phyloP scores from a whole-genome alignment of 1,140 invertebrate genomes.

The Nasonia vitripennis region DNA sequence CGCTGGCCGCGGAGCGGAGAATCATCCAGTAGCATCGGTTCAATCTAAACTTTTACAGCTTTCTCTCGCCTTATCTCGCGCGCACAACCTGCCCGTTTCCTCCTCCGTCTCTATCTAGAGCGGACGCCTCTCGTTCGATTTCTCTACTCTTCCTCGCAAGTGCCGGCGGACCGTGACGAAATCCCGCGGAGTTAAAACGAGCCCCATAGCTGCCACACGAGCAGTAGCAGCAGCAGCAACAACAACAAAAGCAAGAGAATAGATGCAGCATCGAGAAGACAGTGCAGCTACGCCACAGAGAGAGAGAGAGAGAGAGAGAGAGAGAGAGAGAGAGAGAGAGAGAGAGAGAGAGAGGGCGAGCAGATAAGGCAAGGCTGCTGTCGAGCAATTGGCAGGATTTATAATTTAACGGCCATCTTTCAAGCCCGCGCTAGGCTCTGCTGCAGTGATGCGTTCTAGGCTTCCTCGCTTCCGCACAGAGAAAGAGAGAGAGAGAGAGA shows the following conservation, averaged over 20 bases:
- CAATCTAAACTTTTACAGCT: background rate
- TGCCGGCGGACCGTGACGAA: constrained; percentile 59
- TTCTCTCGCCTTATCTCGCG: background rate
- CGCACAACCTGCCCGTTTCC: background rate
- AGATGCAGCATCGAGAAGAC: background rate
- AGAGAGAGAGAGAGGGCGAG: no score
- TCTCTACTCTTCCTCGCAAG: background rate
- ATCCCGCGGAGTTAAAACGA: constrained; percentile 49
- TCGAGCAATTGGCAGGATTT: constrained; percentile 67
- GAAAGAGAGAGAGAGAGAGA: no score
- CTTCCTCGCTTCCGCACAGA: background rate
- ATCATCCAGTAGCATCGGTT: background rate
- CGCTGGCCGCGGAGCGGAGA: background rate
- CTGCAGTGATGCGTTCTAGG: background rate
- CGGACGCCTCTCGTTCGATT: background rate
- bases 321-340: no score
- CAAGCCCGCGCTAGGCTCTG: background rate
- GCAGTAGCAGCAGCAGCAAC: background rate
- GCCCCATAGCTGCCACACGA: constrained; percentile 8
- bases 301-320: no score
- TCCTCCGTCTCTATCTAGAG: background rate
- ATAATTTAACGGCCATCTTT: constrained; percentile 69
- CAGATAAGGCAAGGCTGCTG: constrained; percentile 37
- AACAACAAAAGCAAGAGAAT: constrained; percentile 21
- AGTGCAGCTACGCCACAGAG: background rate